Evolutionary conservation across 2,113 vertebrate species (phyloP), one percentile per base, ranked within the genome.

Genomic region (Ivindomyrus marchei): DNA sequence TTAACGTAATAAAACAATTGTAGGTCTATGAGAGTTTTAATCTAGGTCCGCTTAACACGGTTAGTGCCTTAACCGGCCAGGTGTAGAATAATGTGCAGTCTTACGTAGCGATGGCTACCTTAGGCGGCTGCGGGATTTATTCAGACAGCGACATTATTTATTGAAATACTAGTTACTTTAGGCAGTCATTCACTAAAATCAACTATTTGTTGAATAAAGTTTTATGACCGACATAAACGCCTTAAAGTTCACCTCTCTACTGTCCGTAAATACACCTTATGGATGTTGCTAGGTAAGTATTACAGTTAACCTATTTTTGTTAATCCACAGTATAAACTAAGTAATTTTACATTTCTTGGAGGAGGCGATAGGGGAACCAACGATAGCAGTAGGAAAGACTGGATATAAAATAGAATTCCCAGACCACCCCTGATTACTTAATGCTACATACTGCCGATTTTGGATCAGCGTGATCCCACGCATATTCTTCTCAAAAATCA

Each of bases 251-350:
- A 9, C 2, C 9, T 11, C 17, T 83, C 17, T 36, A 21, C 39
- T 36, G 39, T 83, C 42, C 36, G 13, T 83, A 39, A 46, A 83
- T 42, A 21, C 39, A 45, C 31, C 6, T 45, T 36, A 27, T 36
- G 13, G 27, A 27, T 74, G 13, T 74, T 74, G 31, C 13, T 11
- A 74, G 66, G 56, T 62, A n/a, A 62, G 56, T 62, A 62, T 62
- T 62, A 58, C 56, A n/a, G 56, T 74, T 74, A 74, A 74, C n/a
- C 66, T 74, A 74, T 74, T 36, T 74, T 46, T 84, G 80, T 84
- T 84, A 6, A 46, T 42, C 36, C 15, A 45, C 49, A 53, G 5
- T 87, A 17, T 31, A 87, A 10, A 52, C 13, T 84, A 21, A 62
- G 56, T n/a, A n/a, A n/a, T 45, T 45, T 49, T 52, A 50, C 27